Base-by-base conservation (phyloP, 2,888 invertebrate species). In the Vannuccia rotundouncinata region DNA sequence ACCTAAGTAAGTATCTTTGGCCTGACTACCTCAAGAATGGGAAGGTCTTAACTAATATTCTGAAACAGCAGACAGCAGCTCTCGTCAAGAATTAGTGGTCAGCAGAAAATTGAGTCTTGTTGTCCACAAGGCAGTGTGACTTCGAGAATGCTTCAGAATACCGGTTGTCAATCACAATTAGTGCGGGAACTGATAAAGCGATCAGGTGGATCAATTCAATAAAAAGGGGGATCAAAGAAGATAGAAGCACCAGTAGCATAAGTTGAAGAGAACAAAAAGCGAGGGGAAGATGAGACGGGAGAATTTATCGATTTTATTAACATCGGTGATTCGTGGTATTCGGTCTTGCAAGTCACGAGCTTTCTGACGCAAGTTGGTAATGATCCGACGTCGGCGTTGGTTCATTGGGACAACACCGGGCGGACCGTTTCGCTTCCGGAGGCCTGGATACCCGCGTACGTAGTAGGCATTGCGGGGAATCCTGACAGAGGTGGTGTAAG, bases 291-390 rank as follows among this genome's bases (percentile, higher is more conserved):
- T 59, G 17, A 78, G 59, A 28, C 78, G 59, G n/a, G 60, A 60
- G 78, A 31, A 78, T 60, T 78, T 78, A 60, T 78, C 78, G 29
- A 78, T 78, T 17, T 60, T 78, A 28, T 78, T 78, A n/a, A 78
- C 66, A 59, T 78, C 29, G 28, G 28, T 78, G 25, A 78, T 28
- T 31, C 66, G 25, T 17, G 60, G 66, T 28, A 80, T 77, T 29
- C 10, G 29, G 59, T 77, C 59, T 27, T 59, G 77, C 25, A 77
- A 27, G 1, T 77, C 28, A 0, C 29, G 0, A 27, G 77, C 77
- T n/a, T 59, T 29, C 77, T 77, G 77, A 25, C 77, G 77, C 10
- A 77, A 27, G 77, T 77, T 77, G 29, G 25, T 77, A 2, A 77
- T 77, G 25, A 77, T 27, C 1, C 77, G 29, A 17, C 59, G 29